phyloP scores from a whole-genome alignment of 2,888 invertebrate genomes.

The Acanthococcus lagerstroemiae region DNA sequence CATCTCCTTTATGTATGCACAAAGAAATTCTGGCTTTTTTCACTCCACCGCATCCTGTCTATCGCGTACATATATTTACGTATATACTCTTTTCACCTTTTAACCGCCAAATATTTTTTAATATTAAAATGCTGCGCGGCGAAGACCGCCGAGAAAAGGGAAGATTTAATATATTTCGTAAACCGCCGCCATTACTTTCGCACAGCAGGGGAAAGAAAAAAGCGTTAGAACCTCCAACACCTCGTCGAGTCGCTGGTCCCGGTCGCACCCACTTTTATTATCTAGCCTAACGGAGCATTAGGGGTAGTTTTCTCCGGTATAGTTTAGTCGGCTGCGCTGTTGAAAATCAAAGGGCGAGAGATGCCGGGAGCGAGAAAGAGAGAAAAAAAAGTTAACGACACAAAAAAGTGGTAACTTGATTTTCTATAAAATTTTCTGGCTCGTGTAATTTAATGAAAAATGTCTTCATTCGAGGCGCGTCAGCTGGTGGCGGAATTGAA shows the following conservation, averaged over 20 bases:
- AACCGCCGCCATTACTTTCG: constrained; percentile 27
- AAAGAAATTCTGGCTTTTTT: constrained; percentile 25
- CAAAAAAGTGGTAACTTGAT: constrained; percentile 14
- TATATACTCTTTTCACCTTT: constrained; percentile 26
- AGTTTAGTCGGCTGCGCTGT: not conserved
- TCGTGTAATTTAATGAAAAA: constrained; percentile 1
- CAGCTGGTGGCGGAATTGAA: too few species aligned
- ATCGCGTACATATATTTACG: not conserved
- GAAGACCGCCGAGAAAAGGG: constrained; percentile 5
- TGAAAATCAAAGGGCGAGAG: not conserved
- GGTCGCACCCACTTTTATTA: constrained; percentile 29
- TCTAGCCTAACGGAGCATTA: constrained; percentile 21
- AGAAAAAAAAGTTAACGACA: not conserved
- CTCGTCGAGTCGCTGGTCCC: constrained; percentile 20
- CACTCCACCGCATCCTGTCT: not conserved
- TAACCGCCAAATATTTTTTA: constrained; percentile 27
- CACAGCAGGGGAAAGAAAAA: constrained; percentile 6
- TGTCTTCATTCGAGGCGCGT: constrained; percentile 2
- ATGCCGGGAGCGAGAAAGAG: not conserved
- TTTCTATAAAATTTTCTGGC: constrained; percentile 9
- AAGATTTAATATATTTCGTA: constrained; percentile 26
- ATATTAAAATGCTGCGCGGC: constrained; percentile 26
- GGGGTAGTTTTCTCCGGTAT: constrained; percentile 14
- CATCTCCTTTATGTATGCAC: constrained; percentile 25
- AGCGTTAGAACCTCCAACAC: constrained; percentile 23